Evolutionary conservation across 1,140 invertebrate species (phyloP).

Genomic region (Dolichoris vasculosae): DNA sequence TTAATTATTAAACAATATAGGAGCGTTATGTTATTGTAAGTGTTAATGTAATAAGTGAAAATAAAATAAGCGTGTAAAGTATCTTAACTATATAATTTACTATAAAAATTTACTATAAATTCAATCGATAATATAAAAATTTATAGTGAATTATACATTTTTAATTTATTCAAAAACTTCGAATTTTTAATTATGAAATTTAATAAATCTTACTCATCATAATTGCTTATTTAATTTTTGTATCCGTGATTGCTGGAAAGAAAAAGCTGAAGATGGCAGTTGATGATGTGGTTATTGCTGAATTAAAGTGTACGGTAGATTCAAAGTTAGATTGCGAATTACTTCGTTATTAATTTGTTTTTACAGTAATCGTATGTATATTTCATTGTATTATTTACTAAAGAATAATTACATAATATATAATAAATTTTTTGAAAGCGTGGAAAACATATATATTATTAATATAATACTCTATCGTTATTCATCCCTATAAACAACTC

Average conservation of each 20-base stretch:
- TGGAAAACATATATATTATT: not conserved
- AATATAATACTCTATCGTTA: not conserved
- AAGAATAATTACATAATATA: constrained; percentile 14
- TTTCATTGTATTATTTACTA: constrained; percentile 22
- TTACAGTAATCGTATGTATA: not conserved
- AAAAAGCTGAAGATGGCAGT: not conserved
- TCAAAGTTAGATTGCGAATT: not conserved
- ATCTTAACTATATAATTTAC: not conserved
- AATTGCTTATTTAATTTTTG: constrained; percentile 60
- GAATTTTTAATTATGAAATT: constrained; percentile 27
- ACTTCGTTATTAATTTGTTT: not conserved
- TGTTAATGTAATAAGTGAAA: not conserved
- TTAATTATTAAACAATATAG: too few species aligned
- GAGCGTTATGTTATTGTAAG: too few species aligned
- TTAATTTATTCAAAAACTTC: not conserved
- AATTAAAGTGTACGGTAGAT: not conserved
- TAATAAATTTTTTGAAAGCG: not conserved
- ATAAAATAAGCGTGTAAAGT: not conserved
- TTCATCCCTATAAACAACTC: not conserved
- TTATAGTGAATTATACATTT: not conserved
- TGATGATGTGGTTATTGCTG: not conserved
- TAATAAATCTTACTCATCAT: constrained; percentile 62
- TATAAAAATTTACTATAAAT: constrained; percentile 65
- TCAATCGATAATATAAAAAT: constrained; percentile 63
- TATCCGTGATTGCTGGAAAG: constrained; percentile 32